These are phyloP conservation scores for Cyanoderma ruficeps DNA, from an alignment of 2,113 vertebrate species.

Conservation along the genomic window DNA sequence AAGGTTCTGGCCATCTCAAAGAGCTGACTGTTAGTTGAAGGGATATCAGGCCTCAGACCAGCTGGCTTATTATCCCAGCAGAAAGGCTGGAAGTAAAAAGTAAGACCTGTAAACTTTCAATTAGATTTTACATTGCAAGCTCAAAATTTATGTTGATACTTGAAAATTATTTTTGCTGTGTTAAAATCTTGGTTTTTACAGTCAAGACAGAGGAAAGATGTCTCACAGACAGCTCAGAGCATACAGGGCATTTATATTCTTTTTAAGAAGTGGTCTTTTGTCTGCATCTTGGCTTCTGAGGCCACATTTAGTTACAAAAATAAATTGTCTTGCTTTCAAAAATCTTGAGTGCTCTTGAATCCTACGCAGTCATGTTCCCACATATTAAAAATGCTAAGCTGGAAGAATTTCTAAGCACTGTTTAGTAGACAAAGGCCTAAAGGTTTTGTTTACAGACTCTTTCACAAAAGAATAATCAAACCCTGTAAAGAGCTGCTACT, in stretches of 20 bases:
- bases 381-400: conserved; percentile 46
- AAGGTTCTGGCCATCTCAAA: neutral
- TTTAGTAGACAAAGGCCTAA: conserved; percentile 59
- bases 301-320: conserved; percentile 10
- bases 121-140: neutral
- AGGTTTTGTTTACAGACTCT: conserved; percentile 62
- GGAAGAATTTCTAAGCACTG: conserved; percentile 43
- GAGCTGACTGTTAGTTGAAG: neutral
- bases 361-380: conserved; percentile 15
- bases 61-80: neutral
- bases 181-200: neutral
- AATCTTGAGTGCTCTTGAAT: conserved; percentile 41
- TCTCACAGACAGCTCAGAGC: neutral
- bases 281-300: neutral
- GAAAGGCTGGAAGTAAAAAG: neutral
- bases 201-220: neutral
- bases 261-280: neutral
- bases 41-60: neutral
- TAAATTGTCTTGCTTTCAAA: conserved; percentile 24
- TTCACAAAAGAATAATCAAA: conserved; percentile 42
- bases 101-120: neutral
- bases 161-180: neutral
- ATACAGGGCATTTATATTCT: neutral
- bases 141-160: neutral
- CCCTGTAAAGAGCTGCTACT: conserved; percentile 5